Evolutionary conservation across 2,888 invertebrate species (phyloP), one percentile per base, ranked within the genome.

Genomic region (Scaptomyza polygonia): DNA sequence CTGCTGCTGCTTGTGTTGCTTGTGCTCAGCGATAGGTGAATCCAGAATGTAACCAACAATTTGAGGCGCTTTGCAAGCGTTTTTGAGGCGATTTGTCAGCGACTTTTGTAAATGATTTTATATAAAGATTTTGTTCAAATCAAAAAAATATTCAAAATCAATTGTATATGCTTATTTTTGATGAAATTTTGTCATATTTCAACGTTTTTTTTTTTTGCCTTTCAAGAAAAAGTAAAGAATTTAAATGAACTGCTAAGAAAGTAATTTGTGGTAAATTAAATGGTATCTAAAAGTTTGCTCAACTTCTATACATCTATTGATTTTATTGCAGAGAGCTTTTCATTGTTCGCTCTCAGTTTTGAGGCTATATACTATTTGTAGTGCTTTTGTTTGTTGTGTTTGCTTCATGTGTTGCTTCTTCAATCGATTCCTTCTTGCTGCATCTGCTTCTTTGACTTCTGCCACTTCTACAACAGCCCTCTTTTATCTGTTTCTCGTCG

Each of bases 401-500:
- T 47, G 59, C 25, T 55, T 42, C 63, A 72, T 77, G 54, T 67
- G 59, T 77, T 65, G 57, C 58, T 55, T 53, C 49, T 52, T 53
- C 49, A 43, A 39, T 63, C 30, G 45, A 55, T 57, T 48, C 25
- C 49, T 45, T 65, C 47, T 51, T 54, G 9, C 32, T 32, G 21
- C 49, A 14, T 11, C 49, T 45, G 48, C 29, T 48, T 51, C 45
- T 21, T 67, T 66, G 56, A 61, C 48, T 79, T 47, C 48, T 39
- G 32, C 39, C 44, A 34, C 47, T 39, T 9, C 16, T 16, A 16
- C 16, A 16, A 39, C 16, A 62, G 58, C 66, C 65, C 72, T 53
- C 54, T 49, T 59, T 72, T 67, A 69, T 66, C 71, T 77, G 62
- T 36, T 62, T 43, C 48, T 34, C 42, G 63, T 43, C 63, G 67